Evolutionary conservation across 2,888 invertebrate genomes (phyloP).

Genomic region (Pimpla rufipes): DNA sequence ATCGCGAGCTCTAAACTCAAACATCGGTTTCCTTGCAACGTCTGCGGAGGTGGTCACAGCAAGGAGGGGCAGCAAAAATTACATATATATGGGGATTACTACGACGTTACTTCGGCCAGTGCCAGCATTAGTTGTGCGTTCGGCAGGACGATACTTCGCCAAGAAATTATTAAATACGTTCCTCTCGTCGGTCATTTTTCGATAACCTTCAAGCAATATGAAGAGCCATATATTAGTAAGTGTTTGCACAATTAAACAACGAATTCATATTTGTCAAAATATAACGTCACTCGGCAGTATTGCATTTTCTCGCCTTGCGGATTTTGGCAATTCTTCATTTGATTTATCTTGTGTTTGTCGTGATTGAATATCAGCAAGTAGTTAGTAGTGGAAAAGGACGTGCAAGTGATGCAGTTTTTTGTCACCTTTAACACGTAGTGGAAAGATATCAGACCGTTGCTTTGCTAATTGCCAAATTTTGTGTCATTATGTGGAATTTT

Average conservation of each 20-base stretch:
- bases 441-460: no score
- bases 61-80: conserved; percentile 65
- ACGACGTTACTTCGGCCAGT: conserved; percentile 61
- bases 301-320: no score
- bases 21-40: conserved; percentile 57
- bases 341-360: no score
- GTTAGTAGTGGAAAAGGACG: no score
- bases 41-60: conserved; percentile 53
- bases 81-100: conserved; percentile 69
- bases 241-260: neutral
- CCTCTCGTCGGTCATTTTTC: conserved; percentile 7
- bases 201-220: conserved; percentile 56
- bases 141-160: conserved; percentile 47
- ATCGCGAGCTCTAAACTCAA: conserved; percentile 52
- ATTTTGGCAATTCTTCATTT: no score
- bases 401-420: no score
- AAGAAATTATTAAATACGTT: conserved; percentile 17
- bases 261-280: no score
- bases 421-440: no score
- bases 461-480: no score
- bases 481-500: no score
- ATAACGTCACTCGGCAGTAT: no score
- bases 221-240: conserved; percentile 62
- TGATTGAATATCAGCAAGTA: no score
- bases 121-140: conserved; percentile 53